Base-by-base conservation (phyloP, 2,113 vertebrate genomes). In the Gracilinanus agilis region DNA sequence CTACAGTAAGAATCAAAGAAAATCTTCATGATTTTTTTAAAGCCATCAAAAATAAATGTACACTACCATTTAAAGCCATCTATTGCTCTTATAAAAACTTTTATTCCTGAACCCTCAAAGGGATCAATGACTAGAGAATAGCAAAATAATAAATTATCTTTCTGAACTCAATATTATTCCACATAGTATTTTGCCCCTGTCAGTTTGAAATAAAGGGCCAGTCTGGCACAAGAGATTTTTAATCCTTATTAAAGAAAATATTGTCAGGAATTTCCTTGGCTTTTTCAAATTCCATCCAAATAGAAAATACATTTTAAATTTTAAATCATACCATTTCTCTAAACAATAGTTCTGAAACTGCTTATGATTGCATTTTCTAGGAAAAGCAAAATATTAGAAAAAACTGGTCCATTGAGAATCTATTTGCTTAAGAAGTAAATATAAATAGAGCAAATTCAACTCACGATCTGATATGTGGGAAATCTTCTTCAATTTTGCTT, bases 381-480 rank as follows among this genome's bases (percentile, higher is more conserved):
- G 19, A 92, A 91, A 40, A 96, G 40, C 92, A 94, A 92, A 83
- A 12, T 24, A 94, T 13, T 53, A 88, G 53, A 7, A 92, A 91
- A 95, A 95, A 29, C 25, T 67, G 3, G 12, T 89, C 11, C 55
- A 55, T 44, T 88, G 55, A 49, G 89, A 97, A 91, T 89, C 49
- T 40, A 29, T 27, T 25, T 4, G 88, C 24, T 44, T 44, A 93
- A 96, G n/a, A 90, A 91, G 67, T 89, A 61, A 89, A 54, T 53
- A 91, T 16, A 83, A 83, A 49, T 89, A 3, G 34, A 97, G 92
- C 54, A 95, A 90, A 89, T 0, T 93, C 13, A 97, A 99, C 99
- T 98, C 98, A 99, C 99, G 99, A 99, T 98, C 99, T 99, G 97
- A 99, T 99, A 95, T 99, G 99, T 96, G 99, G 99, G 91, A 99